Evolutionary conservation across 2,888 invertebrate species (phyloP), one percentile per base, ranked within the genome.

Genomic region (Agrotis ipsilon): DNA sequence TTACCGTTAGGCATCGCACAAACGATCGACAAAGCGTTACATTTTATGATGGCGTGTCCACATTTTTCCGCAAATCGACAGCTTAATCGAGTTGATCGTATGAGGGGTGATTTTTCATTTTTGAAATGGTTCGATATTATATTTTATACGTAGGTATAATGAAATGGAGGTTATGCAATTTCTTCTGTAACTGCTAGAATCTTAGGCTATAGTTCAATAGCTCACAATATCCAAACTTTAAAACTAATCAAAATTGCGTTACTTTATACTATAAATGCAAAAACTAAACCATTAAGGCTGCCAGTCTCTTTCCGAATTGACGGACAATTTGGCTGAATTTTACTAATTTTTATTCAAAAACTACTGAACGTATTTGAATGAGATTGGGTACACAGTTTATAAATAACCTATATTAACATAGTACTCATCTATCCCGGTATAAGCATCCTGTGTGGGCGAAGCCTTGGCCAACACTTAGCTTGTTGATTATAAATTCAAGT

Each of bases 61-160:
- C 73, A 67, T 78, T 64, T 64, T 64, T 45, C 73, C 43, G 27
- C 48, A 58, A 81, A 70, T 77, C 69, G 68, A 80, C 76, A 80
- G 54, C 52, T 76, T 76, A 68, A 80, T 80, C 76, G 52, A 80
- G 43, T 55, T 49, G 21, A 76, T 66, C 52, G 61, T 62, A 24
- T 59, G 57, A 52, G 61, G 21, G 60, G 65, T 21, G 66, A 4
- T n/a, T 54, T 62, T 76, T 27, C 24, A 46, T 58, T 72, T 77
- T 62, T 39, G 19, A 39, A 43, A 76, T 18, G 6, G 14, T 1
- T 21, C 19, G 13, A 19, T 49, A 32, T 32, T 45, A 32, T 49
- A 27, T 57, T 27, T 69, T 76, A 55, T n/a, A 55, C 32, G n/a
- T 32, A n/a, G 55, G 14, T 45, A 39, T 13, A 24, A 69, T 6